Evolutionary conservation across 1,140 invertebrate genomes (phyloP).

Genomic region (Cyrtorhinus lividipennis): DNA sequence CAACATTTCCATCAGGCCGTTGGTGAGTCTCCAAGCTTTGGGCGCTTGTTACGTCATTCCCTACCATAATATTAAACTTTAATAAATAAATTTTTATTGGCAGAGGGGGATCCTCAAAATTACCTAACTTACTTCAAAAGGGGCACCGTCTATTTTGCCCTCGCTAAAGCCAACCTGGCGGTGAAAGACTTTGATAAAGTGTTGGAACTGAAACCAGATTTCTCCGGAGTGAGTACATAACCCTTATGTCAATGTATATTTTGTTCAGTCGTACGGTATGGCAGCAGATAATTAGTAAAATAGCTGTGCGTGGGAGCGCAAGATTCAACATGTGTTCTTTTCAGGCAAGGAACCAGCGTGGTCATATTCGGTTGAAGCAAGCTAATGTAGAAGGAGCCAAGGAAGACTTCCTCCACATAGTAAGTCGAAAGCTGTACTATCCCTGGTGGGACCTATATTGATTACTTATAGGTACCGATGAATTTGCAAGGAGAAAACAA

Average conservation of each 20-base stretch:
- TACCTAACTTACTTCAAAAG: constrained; percentile 90
- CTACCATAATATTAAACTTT: too few species aligned
- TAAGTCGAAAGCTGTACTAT: too few species aligned
- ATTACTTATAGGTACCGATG: too few species aligned
- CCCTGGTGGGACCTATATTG: too few species aligned
- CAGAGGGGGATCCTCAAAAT: constrained; percentile 90
- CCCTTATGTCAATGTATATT: too few species aligned
- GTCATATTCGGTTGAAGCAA: constrained; percentile 76
- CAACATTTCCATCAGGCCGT: constrained; percentile 97
- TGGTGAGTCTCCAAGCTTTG: constrained; percentile 65
- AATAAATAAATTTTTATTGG: too few species aligned
- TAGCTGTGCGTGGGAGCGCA: too few species aligned
- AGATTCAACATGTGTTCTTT: too few species aligned
- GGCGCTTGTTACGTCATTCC: too few species aligned
- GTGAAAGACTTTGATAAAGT: constrained; percentile 85
- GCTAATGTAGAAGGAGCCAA: constrained; percentile 69
- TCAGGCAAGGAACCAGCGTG: constrained; percentile 70
- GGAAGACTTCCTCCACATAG: constrained; percentile 68
- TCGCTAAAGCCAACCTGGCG: constrained; percentile 91
- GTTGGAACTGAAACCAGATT: constrained; percentile 86
- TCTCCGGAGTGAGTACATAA: constrained; percentile 53
- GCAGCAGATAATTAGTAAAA: too few species aligned
- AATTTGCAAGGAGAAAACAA: too few species aligned
- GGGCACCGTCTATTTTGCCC: constrained; percentile 90
- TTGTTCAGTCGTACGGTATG: too few species aligned